These are phyloP conservation scores for Prionailurus viverrinus DNA, from an alignment of 2,113 vertebrate species.

Conservation along the genomic window DNA sequence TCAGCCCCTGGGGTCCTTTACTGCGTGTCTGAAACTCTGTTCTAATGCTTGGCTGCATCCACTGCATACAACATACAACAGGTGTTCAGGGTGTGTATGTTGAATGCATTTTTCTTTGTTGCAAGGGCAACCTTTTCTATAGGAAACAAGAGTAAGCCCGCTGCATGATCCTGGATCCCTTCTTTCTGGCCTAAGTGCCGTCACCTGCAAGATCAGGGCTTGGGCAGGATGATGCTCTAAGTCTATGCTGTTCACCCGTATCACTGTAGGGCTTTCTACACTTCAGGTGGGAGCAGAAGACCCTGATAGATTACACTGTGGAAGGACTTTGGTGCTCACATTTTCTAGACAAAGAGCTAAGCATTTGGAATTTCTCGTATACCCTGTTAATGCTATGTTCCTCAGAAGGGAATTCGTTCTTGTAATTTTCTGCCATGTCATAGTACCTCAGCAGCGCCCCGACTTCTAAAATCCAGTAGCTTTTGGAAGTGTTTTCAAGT, in stretches of 20 bases:
- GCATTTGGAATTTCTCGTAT: background rate
- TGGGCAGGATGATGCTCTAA: background rate
- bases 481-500: background rate
- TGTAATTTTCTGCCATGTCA: background rate
- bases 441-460: background rate
- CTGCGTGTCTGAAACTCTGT: background rate
- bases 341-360: background rate
- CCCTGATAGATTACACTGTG: too few species aligned
- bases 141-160: background rate
- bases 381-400: background rate
- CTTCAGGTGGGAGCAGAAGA: background rate
- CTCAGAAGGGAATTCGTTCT: background rate
- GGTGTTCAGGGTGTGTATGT: background rate
- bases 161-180: background rate
- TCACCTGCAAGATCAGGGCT: background rate
- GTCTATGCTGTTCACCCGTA: rapidly evolving
- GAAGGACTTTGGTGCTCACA: background rate
- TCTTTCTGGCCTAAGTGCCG: background rate
- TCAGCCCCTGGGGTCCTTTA: background rate
- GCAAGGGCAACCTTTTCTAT: background rate
- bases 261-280: background rate
- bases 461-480: background rate
- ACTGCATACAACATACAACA: background rate
- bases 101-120: background rate
- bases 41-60: background rate